Conservation (phyloP, 2,888 invertebrate species). For the Fragum whitleyi region DNA sequence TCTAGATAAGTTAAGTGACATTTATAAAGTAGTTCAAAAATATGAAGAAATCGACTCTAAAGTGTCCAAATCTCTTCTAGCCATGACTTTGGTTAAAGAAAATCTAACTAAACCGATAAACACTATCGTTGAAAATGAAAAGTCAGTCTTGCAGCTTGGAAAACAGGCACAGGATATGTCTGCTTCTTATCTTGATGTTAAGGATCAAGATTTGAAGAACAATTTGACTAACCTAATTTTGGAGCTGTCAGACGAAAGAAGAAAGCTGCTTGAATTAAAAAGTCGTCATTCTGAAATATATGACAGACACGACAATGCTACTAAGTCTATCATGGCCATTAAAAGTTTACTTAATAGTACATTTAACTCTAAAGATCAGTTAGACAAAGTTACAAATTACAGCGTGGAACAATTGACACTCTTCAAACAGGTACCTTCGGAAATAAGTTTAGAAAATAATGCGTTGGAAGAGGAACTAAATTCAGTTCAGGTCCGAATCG, state of each 20-base stretch:
- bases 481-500: background rate
- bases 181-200: background rate
- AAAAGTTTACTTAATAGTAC: constrained; percentile 16
- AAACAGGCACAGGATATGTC: background rate
- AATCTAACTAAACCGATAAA: background rate
- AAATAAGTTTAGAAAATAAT: background rate
- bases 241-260: background rate
- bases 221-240: background rate
- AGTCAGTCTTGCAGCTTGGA: background rate
- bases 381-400: background rate
- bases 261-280: background rate
- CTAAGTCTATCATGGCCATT: background rate
- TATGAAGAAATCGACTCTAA: background rate
- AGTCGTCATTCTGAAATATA: background rate
- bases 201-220: background rate
- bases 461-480: background rate
- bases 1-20: background rate
- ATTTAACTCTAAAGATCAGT: constrained; percentile 6
- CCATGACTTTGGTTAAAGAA: background rate
- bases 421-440: background rate
- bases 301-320: background rate
- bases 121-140: background rate
- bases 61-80: background rate
- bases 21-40: background rate
- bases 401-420: background rate